A percentile compares a stretch with the other conserved stretches of the same genome.
These are phyloP conservation scores for Metaphire vulgaris DNA, from an alignment of 1,140 invertebrate genomes.

Conservation along the genomic window DNA sequence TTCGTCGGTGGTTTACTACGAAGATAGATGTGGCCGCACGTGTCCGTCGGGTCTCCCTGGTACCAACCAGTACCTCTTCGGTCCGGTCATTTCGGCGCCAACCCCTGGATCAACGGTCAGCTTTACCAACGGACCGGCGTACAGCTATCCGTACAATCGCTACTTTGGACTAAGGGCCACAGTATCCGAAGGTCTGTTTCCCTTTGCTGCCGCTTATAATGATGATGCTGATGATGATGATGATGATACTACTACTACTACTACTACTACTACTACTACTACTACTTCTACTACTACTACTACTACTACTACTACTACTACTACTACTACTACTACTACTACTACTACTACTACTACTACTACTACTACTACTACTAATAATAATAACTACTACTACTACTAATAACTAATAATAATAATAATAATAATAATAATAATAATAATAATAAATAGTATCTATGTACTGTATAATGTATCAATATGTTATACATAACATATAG, in stretches of 20 bases:
- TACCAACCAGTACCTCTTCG: background rate
- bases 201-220: background rate
- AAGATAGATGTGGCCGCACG: background rate
- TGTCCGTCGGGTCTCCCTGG: background rate
- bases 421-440: conserved; percentile 4
- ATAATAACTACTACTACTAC: background rate
- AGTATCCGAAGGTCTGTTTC: background rate
- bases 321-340: background rate
- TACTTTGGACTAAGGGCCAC: background rate
- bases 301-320: background rate
- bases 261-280: background rate
- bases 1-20: background rate
- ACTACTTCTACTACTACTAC: background rate
- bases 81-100: background rate
- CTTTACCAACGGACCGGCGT: background rate
- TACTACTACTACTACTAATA: background rate
- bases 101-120: background rate
- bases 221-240: background rate
- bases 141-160: background rate
- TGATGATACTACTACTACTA: background rate
- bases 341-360: background rate
- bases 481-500: too few species aligned
- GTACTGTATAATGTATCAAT: too few species aligned
- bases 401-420: conserved; percentile 4
- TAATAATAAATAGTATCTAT: background rate